Percentiles rank a stretch among this genome's conserved stretches.
Evolutionary conservation across 2,113 vertebrate genomes (phyloP).

Genomic region (Oplegnathus fasciatus): DNA sequence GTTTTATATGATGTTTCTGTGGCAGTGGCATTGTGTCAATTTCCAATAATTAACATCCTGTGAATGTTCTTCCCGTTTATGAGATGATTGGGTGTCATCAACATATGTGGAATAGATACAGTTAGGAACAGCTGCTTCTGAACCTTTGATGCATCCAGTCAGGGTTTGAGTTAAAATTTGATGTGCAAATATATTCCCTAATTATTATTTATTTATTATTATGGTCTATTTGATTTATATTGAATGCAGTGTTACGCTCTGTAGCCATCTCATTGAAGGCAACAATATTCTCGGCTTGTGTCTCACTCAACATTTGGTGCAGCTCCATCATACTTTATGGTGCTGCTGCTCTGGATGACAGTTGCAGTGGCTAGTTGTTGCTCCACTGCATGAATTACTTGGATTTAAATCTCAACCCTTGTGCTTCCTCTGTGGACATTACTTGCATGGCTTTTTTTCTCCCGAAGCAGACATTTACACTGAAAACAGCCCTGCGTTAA

Average conservation of each 20-base stretch:
- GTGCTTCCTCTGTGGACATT: background rate
- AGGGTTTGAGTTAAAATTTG: too few species aligned
- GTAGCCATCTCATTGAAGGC: background rate
- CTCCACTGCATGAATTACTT: background rate
- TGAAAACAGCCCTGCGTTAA: background rate
- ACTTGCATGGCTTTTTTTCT: constrained; percentile 1
- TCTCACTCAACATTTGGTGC: background rate
- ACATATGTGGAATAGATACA: too few species aligned
- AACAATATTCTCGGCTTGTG: background rate
- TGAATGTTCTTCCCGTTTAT: background rate
- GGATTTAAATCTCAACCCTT: constrained; percentile 5
- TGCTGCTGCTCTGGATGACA: background rate
- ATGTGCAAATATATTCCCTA: background rate
- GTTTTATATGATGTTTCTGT: background rate
- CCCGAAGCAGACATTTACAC: background rate
- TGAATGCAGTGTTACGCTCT: background rate
- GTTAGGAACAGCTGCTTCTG: too few species aligned
- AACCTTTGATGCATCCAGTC: too few species aligned
- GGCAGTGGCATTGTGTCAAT: background rate
- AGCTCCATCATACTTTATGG: background rate
- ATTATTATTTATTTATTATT: background rate
- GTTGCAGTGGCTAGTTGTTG: background rate
- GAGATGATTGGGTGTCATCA: background rate
- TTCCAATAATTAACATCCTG: background rate
- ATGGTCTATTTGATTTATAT: background rate